Base-by-base conservation (phyloP, 1,140 invertebrate genomes). In the Ctenoplectra terminalis region DNA sequence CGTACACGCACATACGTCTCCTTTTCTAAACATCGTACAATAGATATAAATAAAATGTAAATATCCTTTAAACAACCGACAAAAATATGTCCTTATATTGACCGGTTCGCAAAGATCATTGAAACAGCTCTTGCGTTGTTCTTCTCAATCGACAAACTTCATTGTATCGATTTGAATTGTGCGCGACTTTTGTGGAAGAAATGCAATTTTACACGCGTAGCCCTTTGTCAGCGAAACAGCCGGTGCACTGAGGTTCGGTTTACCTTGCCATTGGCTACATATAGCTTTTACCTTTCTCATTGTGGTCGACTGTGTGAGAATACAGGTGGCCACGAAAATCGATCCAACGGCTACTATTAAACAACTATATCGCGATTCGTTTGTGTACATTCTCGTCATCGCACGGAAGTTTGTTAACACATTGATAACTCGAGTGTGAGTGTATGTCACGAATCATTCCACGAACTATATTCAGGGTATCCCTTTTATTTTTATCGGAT, bases 241-340 rank as follows among this genome's bases (percentile, higher is more conserved):
- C 84, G 85, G 82, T 77, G 73, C 58, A 91, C 90, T 91, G 83
- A 89, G 89, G 77, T 82, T 73, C 58, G 46, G 84, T 90, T 91
- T 90, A 92, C 90, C 88, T 91, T 90, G 89, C 90, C 90, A 91
- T 91, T 91, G 87, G 86, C 43, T 89, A 84, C 64, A 71, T 83
- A 81, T 83, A 72, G 80, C 77, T 89, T 87, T 87, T 79, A 87
- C 75, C 71, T 86, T 88, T 84, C 73, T 79, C 76, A 78, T 75
- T 86, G 83, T 87, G 80, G 86, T 88, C 76, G 81, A 89, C 72
- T 87, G 74, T 85, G 86, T 82, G 76, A 77, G 79, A 82, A 90
- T 78, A 88, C 87, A 90, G 86, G 85, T 90, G 87, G 82, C 77
- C 71, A 78, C 82, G 76, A 87, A 90, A 91, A 91, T 91, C 90